These are phyloP conservation scores for Melipona bicolor DNA, from an alignment of 2,888 invertebrate species.

Conservation along the genomic window DNA sequence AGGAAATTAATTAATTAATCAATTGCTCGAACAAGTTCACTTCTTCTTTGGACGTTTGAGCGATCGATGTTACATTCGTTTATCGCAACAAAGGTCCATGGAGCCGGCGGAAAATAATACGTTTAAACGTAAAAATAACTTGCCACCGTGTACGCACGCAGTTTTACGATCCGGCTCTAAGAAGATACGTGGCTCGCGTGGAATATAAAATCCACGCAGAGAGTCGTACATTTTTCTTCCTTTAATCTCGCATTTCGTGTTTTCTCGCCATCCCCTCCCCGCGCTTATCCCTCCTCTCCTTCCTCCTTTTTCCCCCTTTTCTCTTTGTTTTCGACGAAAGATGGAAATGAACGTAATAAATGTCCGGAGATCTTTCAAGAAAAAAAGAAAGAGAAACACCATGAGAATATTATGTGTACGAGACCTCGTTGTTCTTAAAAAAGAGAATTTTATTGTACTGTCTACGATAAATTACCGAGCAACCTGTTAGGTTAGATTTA, in stretches of 20 bases:
- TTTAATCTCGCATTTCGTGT: constrained; percentile 23
- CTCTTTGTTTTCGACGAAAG: not conserved
- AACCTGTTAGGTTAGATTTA: no score
- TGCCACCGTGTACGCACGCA: not conserved
- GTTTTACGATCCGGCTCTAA: constrained; percentile 22
- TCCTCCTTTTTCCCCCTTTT: not conserved
- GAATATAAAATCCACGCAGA: constrained; percentile 18
- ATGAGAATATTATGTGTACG: not conserved
- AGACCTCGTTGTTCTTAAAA: no score
- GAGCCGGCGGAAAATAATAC: constrained; percentile 8
- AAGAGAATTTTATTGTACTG: not conserved
- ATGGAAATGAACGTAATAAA: constrained; percentile 17
- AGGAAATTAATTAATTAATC: no score
- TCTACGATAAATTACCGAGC: no score
- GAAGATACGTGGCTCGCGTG: constrained; percentile 22
- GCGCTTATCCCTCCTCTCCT: not conserved
- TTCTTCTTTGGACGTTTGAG: no score
- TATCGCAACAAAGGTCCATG: no score
- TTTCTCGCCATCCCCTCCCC: not conserved
- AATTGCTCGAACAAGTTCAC: not conserved
- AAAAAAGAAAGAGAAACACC: not conserved
- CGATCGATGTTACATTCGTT: no score
- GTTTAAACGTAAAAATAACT: constrained; percentile 19
- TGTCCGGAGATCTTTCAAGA: not conserved
- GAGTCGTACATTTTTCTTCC: constrained; percentile 23